phyloP scores from a whole-genome alignment of 2,888 invertebrate genomes.

The Drosophila greeni region DNA sequence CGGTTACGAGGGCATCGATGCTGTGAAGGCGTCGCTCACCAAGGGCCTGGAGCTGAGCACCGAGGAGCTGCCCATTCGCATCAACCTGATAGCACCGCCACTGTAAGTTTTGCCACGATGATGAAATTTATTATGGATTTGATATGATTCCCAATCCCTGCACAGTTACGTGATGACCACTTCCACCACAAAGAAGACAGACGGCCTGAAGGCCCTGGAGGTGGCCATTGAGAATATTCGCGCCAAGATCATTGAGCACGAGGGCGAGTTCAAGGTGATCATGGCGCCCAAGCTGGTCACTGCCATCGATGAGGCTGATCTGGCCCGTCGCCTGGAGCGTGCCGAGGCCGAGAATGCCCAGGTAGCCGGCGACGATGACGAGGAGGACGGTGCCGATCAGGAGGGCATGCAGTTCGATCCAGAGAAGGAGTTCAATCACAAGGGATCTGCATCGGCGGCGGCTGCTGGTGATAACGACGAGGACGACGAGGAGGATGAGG shows the following conservation, averaged over 20 bases:
- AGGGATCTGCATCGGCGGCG: slow-evolving; percentile 57
- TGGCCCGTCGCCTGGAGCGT: slow-evolving; percentile 94
- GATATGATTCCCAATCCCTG: slow-evolving; percentile 18
- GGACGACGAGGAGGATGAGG: slow-evolving; percentile 59
- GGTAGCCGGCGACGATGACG: slow-evolving; percentile 93
- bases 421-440: slow-evolving; percentile 75
- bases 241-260: slow-evolving; percentile 87
- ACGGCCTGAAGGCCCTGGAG: slow-evolving; percentile 93
- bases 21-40: slow-evolving; percentile 94
- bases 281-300: slow-evolving; percentile 99
- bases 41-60: slow-evolving; percentile 94
- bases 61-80: slow-evolving; percentile 96
- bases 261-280: slow-evolving; percentile 96
- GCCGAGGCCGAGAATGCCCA: slow-evolving; percentile 96
- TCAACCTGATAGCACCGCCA: slow-evolving; percentile 99
- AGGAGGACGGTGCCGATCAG: slow-evolving; percentile 84
- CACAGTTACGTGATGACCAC: slow-evolving; percentile 92
- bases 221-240: slow-evolving; percentile 93
- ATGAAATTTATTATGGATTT: background rate
- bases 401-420: slow-evolving; percentile 79
- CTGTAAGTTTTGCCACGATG: slow-evolving; percentile 80
- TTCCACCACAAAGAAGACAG: slow-evolving; percentile 96
- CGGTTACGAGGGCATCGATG: slow-evolving; percentile 99
- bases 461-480: slow-evolving; percentile 35
- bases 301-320: slow-evolving; percentile 97